A percentile compares a stretch with the other conserved stretches of the same genome.
These are phyloP conservation scores for Neodontobutis hainanensis DNA, from an alignment of 2,113 vertebrate genomes.

Conservation along the genomic window DNA sequence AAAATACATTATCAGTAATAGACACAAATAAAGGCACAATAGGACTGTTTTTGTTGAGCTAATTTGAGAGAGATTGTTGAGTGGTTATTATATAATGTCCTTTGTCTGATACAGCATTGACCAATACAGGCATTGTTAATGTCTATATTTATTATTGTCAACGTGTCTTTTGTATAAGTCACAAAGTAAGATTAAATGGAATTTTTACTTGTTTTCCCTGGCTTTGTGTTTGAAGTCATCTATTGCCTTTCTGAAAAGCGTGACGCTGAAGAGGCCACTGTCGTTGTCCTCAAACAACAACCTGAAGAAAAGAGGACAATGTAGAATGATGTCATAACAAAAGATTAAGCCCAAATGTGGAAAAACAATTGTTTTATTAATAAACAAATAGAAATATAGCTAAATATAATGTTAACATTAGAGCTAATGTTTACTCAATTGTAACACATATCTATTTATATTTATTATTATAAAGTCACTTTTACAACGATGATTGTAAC, in stretches of 20 bases:
- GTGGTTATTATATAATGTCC: neutral
- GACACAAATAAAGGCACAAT: neutral
- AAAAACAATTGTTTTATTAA: no score
- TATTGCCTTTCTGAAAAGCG: slow-evolving; percentile 95
- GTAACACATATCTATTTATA: no score
- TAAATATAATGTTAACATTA: no score
- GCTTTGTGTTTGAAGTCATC: slow-evolving; percentile 98
- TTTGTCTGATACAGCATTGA: no score
- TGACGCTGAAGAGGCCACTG: slow-evolving; percentile 94
- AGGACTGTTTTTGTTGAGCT: slow-evolving; percentile 14
- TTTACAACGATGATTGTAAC: no score
- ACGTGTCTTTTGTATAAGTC: slow-evolving; percentile 5
- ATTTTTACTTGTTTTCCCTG: slow-evolving; percentile 93
- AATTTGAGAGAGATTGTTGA: slow-evolving; percentile 31
- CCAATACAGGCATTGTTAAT: no score
- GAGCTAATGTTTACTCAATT: no score
- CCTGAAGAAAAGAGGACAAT: slow-evolving; percentile 66
- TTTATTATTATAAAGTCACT: no score
- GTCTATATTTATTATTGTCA: no score
- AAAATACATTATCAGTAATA: slow-evolving; percentile 9
- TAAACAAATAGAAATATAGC: no score
- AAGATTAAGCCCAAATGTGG: no score
- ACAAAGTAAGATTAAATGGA: neutral
- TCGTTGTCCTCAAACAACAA: slow-evolving; percentile 95
- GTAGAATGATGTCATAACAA: neutral